Conservation (phyloP, 2,113 vertebrate genomes). For the Rhodinocichla rosea region DNA sequence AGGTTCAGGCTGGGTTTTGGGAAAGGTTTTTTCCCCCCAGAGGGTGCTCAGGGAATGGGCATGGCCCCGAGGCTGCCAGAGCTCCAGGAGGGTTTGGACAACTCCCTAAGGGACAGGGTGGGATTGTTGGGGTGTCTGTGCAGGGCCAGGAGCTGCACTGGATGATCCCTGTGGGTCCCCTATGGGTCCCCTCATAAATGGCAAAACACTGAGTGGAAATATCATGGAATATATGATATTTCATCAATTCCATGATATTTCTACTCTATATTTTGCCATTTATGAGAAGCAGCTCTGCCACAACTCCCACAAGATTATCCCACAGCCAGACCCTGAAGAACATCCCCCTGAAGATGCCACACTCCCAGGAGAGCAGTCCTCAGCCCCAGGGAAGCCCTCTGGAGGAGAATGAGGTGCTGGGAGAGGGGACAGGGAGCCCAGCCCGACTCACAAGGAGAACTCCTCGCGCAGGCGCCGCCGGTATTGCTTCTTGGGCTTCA, state of each 20-base stretch:
- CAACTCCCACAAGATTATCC: not conserved
- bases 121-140: not conserved
- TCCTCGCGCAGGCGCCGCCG: slow-evolving; percentile 92
- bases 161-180: too few relatives aligned
- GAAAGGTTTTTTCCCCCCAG: not conserved
- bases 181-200: not conserved
- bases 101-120: fast-evolving
- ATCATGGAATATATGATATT: too few relatives aligned
- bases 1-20: not conserved
- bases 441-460: slow-evolving; percentile 87
- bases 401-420: not conserved
- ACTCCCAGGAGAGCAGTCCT: fast-evolving
- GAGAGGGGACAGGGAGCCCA: not conserved
- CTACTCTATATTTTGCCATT: not conserved
- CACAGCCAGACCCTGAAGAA: not conserved
- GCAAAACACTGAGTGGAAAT: too few relatives aligned
- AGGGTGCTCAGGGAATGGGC: not conserved
- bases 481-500: slow-evolving; percentile 99
- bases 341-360: fast-evolving
- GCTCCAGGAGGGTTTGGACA: not conserved
- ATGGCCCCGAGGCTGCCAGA: fast-evolving
- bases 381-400: not conserved
- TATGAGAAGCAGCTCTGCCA: not conserved
- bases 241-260: fast-evolving
- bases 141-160: not conserved